Percentiles rank a stretch among this genome's conserved stretches.
These are phyloP conservation scores for Carcinoscorpius rotundicauda DNA, from an alignment of 1,140 invertebrate genomes.

Conservation along the genomic window DNA sequence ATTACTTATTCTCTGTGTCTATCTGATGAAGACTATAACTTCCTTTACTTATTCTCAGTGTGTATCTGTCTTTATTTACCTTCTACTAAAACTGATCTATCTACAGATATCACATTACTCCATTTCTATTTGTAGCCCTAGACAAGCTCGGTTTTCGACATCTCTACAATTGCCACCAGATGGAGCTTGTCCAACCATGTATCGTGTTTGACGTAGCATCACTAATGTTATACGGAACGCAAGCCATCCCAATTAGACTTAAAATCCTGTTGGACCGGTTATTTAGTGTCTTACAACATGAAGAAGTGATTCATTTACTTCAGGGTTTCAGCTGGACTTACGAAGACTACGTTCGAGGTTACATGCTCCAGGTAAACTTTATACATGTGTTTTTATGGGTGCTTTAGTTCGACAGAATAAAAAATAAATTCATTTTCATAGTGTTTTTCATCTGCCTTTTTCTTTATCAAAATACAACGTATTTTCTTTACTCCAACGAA, in stretches of 20 bases:
- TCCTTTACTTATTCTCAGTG: too few relatives aligned
- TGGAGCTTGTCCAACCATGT: constrained; percentile 16
- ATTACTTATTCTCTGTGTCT: too few relatives aligned
- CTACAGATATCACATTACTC: too few relatives aligned
- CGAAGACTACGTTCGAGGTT: constrained; percentile 71
- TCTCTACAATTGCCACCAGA: constrained; percentile 16
- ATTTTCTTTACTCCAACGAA: too few relatives aligned
- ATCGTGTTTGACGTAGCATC: constrained; percentile 68
- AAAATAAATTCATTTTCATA: too few relatives aligned
- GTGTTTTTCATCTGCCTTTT: too few relatives aligned
- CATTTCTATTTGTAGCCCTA: constrained; percentile 10
- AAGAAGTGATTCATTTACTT: constrained; percentile 64
- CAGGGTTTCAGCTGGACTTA: constrained; percentile 74
- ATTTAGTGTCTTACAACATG: constrained; percentile 60
- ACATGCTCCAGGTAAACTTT: constrained; percentile 61
- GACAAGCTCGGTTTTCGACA: constrained; percentile 18
- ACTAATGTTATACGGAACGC: constrained; percentile 69
- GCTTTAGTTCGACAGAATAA: too few relatives aligned
- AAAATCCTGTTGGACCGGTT: constrained; percentile 71
- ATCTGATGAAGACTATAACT: too few relatives aligned
- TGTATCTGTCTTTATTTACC: too few relatives aligned
- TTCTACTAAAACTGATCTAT: too few relatives aligned
- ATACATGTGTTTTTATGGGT: too few relatives aligned
- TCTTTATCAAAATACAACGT: too few relatives aligned
- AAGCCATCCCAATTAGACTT: constrained; percentile 65